phyloP scores from a whole-genome alignment of 2,113 vertebrate genomes.

The Electrona antarctica region DNA sequence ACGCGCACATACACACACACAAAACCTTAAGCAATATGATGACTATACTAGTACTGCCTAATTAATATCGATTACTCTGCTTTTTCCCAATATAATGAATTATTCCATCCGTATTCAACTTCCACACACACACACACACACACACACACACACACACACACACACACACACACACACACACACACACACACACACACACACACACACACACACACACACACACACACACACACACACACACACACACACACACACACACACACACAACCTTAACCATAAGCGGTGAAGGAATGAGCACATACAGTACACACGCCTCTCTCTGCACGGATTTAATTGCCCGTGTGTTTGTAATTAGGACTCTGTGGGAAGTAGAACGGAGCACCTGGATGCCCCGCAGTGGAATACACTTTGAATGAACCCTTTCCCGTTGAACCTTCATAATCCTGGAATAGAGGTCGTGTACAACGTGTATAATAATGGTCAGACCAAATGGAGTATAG shows the following conservation, averaged over 20 bases:
- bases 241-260: constrained; percentile 2
- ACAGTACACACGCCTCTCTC: constrained; percentile 31
- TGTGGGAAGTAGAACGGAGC: constrained; percentile 68
- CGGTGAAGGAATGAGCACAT: neutral
- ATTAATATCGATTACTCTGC: no score
- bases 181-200: constrained; percentile 13
- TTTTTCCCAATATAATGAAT: no score
- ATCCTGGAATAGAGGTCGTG: constrained; percentile 46
- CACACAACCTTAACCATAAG: neutral
- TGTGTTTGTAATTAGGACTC: constrained; percentile 74
- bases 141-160: neutral
- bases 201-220: neutral
- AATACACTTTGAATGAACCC: constrained; percentile 72
- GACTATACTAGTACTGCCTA: no score
- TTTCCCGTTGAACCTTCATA: constrained; percentile 49
- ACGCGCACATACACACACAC: no score
- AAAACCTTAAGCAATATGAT: no score
- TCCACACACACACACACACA: neutral
- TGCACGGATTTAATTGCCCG: constrained; percentile 71
- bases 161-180: neutral
- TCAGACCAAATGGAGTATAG: no score
- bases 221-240: constrained; percentile 14
- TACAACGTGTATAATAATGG: no score
- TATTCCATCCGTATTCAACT: neutral
- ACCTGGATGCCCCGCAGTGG: constrained; percentile 71